These are phyloP conservation scores for Masticophis lateralis DNA, from an alignment of 2,797 vertebrate species.

Conservation along the genomic window DNA sequence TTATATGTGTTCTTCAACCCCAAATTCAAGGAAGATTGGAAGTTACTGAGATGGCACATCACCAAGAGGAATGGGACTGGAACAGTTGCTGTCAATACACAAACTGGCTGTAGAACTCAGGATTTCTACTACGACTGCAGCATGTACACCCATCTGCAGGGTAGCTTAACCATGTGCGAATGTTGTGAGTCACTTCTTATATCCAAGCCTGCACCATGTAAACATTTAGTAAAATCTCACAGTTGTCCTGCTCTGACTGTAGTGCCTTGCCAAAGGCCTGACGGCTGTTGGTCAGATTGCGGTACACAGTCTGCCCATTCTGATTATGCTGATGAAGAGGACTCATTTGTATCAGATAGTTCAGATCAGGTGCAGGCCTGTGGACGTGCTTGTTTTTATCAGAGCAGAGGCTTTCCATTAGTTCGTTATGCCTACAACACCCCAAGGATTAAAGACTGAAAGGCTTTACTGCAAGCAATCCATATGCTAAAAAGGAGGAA, in stretches of 20 bases:
- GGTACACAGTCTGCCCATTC: constrained; percentile 89
- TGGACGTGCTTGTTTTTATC: constrained; percentile 93
- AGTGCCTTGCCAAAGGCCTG: constrained; percentile 77
- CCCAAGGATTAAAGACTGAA: constrained; percentile 88
- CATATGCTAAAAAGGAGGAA: constrained; percentile 41
- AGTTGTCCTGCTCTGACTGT: constrained; percentile 88
- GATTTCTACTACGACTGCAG: constrained; percentile 87
- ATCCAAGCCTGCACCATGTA: constrained; percentile 83
- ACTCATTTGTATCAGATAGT: constrained; percentile 96
- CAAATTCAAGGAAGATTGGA: constrained; percentile 95
- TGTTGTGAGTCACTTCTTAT: constrained; percentile 86
- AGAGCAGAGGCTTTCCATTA: constrained; percentile 89
- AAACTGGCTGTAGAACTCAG: constrained; percentile 71
- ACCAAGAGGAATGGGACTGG: constrained; percentile 56
- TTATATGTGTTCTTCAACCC: constrained; percentile 97
- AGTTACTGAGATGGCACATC: constrained; percentile 72
- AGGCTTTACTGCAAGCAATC: neutral
- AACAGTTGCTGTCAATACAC: constrained; percentile 63
- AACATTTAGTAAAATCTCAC: constrained; percentile 94
- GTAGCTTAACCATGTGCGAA: constrained; percentile 81
- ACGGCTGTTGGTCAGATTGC: constrained; percentile 89
- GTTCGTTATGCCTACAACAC: constrained; percentile 93
- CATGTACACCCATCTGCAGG: constrained; percentile 82
- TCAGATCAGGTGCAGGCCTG: constrained; percentile 97
- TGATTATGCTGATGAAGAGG: constrained; percentile 91